phyloP scores from a whole-genome alignment of 2,113 vertebrate species.

The Rhagologus leucostigma region DNA sequence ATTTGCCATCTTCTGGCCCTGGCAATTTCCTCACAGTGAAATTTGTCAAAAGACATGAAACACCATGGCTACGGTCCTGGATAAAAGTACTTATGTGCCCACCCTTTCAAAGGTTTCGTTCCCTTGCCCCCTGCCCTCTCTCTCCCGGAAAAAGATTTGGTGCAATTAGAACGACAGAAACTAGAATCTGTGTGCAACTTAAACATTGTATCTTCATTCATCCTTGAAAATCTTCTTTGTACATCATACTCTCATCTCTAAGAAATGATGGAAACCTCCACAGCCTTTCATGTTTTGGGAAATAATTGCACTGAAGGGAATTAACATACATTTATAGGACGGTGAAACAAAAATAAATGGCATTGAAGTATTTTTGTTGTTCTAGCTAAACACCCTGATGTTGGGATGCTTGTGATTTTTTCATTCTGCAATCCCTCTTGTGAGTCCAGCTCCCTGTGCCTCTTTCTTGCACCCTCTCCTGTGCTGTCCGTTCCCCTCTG shows the following conservation, averaged over 20 bases:
- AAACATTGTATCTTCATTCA: background rate
- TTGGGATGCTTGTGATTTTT: background rate
- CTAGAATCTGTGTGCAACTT: background rate
- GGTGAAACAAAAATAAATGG: background rate
- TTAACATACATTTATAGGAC: background rate
- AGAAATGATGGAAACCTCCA: background rate
- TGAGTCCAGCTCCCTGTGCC: background rate
- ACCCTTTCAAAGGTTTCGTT: background rate
- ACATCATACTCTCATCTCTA: background rate
- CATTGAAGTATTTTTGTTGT: background rate
- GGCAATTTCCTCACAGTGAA: background rate
- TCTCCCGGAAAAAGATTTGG: background rate
- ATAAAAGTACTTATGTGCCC: background rate
- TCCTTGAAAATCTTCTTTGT: background rate
- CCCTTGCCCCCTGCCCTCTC: accelerated
- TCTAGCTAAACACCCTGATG: background rate
- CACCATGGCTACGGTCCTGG: background rate
- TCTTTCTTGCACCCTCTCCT: background rate
- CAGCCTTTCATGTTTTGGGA: background rate
- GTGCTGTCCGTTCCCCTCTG: background rate
- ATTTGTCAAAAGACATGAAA: background rate
- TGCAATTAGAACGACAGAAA: background rate
- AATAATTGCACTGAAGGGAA: background rate
- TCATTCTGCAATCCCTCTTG: background rate
- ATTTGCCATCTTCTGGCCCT: background rate